A percentile compares a stretch with the other conserved stretches of the same genome.
Conservation (phyloP, 2,113 vertebrate species). For the Aphyosemion australe region DNA sequence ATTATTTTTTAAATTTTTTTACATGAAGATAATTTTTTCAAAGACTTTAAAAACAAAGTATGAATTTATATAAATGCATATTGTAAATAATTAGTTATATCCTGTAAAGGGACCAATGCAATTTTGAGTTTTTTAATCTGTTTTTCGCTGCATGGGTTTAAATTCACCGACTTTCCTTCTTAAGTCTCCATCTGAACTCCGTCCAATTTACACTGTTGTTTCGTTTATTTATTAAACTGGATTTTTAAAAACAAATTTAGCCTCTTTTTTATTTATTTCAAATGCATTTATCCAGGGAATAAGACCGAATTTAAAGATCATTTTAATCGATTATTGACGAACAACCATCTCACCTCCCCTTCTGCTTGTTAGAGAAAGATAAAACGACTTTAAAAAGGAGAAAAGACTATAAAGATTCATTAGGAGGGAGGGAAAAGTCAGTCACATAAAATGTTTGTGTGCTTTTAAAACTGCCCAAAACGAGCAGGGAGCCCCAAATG, state of each 20-base stretch:
- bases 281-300: too few species aligned
- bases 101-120: slow-evolving; percentile 78
- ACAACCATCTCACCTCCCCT: not conserved
- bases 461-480: slow-evolving; percentile 68
- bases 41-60: slow-evolving; percentile 74
- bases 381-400: slow-evolving; percentile 15
- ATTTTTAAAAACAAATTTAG: slow-evolving; percentile 73
- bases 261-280: slow-evolving; percentile 22
- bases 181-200: slow-evolving; percentile 67
- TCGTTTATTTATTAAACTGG: slow-evolving; percentile 94
- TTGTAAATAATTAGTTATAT: slow-evolving; percentile 74
- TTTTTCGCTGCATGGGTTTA: slow-evolving; percentile 74
- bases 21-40: slow-evolving; percentile 36
- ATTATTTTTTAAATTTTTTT: slow-evolving; percentile 8
- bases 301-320: too few species aligned
- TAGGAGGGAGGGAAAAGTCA: slow-evolving; percentile 64
- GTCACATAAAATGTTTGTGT: slow-evolving; percentile 67
- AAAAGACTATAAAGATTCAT: slow-evolving; percentile 63
- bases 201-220: slow-evolving; percentile 86
- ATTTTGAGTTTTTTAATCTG: slow-evolving; percentile 74
- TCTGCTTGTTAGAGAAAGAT: slow-evolving; percentile 61
- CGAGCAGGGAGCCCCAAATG: slow-evolving; percentile 56
- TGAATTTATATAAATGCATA: slow-evolving; percentile 53
- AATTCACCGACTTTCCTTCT: slow-evolving; percentile 61
- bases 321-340: not conserved